Evolutionary conservation across 2,113 vertebrate species (phyloP), one percentile per base, ranked within the genome.

Genomic region (Leptodactylus fuscus): DNA sequence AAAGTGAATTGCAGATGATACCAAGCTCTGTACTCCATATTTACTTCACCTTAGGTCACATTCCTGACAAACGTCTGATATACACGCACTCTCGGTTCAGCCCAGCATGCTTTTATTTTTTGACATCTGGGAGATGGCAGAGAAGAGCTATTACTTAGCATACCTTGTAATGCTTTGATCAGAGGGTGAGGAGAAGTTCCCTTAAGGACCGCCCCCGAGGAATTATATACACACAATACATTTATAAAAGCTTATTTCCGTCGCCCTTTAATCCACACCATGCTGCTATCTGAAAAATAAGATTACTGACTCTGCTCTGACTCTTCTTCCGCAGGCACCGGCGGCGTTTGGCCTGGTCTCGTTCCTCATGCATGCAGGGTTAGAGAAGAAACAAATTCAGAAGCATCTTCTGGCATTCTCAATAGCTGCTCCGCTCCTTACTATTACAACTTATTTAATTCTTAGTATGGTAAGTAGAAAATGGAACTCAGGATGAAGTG

Each of bases 261-360:
- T 62, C 11, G 27, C 3, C 0, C 29, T 27, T 62, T 12, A 4
- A 22, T 13, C 53, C 20, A 3, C 55, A 60, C 8, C 8, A n/a
- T 7, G 24, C 1, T 24, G 22, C 24, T 3, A 8, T 3, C 22
- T 9, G 3, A 29, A n/a, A n/a, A n/a, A n/a, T n/a, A n/a, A 22
- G 29, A 67, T 67, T 20, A 8, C 44, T 48, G 7, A 29, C 15
- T 76, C 24, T 49, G 24, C 44, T 46, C 24, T 10, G 24, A 16
- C 46, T 32, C 46, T 32, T 13, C 75, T 27, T 55, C 29, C 29
- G 4, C 27, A 95, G 94, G 95, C 93, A 6, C 94, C 94, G 13
- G 93, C 94, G 0, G 93, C 95, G 4, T 96, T 96, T 36, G 94
- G 93, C 11, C 87, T 96, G 83, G 95, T 95, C 73, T 93, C 94